Percentiles rank a stretch among this genome's conserved stretches.
phyloP scores from a whole-genome alignment of 2,797 vertebrate genomes.

The Hirundo rustica region DNA sequence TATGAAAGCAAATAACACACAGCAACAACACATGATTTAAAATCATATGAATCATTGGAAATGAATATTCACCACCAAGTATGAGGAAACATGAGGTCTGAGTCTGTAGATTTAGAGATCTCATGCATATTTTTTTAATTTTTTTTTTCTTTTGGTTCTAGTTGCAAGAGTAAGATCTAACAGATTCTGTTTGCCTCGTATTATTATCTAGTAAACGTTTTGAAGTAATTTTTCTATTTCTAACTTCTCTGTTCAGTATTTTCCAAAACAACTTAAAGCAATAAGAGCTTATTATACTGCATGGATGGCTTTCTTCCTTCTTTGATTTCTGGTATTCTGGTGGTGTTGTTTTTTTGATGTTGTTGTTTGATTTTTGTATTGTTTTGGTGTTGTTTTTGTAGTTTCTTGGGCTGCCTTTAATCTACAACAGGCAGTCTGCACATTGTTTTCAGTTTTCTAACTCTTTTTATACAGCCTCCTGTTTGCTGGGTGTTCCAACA shows the following conservation, averaged over 20 bases:
- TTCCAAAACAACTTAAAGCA: background rate
- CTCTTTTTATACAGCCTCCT: background rate
- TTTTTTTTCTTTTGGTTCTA: background rate
- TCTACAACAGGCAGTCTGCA: background rate
- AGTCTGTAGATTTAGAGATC: background rate
- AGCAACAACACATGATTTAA: background rate
- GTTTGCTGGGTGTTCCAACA: background rate
- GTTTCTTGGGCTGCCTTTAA: background rate
- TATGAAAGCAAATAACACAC: no score
- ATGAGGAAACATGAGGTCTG: background rate
- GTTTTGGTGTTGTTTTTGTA: no score
- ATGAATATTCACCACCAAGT: background rate
- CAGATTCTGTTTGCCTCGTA: background rate
- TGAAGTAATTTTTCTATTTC: background rate
- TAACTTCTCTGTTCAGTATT: background rate
- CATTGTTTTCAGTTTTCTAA: background rate
- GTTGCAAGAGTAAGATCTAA: background rate
- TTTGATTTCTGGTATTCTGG: background rate
- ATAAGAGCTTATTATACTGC: background rate
- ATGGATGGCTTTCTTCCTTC: background rate
- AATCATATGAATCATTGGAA: background rate
- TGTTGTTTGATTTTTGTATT: no score
- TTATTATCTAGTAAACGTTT: background rate
- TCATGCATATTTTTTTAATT: background rate
- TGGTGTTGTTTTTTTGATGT: background rate